Conservation (phyloP, 2,113 vertebrate species). For the Gadus chalcogrammus region DNA sequence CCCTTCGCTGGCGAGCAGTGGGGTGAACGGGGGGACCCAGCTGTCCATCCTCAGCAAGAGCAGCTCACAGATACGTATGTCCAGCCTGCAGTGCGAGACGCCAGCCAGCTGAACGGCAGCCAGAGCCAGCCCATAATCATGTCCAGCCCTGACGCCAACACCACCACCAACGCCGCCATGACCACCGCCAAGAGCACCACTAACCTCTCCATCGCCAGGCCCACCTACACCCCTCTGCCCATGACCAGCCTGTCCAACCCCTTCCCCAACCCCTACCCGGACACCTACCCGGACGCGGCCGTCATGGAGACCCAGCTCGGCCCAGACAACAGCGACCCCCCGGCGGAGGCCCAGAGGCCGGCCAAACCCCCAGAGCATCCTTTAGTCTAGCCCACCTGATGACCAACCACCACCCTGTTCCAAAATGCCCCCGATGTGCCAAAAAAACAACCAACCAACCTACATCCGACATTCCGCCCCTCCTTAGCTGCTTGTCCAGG, state of each 20-base stretch:
- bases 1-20: conserved; percentile 94
- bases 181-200: background rate
- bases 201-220: conserved; percentile 8
- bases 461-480: background rate
- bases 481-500: conserved; percentile 7
- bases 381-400: conserved; percentile 29
- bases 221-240: conserved; percentile 34
- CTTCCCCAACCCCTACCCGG: conserved; percentile 40
- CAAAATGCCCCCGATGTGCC: conserved; percentile 18
- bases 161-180: background rate
- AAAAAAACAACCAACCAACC: conserved; percentile 8
- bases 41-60: conserved; percentile 98
- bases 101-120: conserved; percentile 81
- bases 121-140: background rate
- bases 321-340: conserved; percentile 27
- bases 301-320: conserved; percentile 47
- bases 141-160: background rate
- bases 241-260: conserved; percentile 58
- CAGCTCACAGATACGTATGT: conserved; percentile 98
- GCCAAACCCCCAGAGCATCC: conserved; percentile 36
- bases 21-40: conserved; percentile 96
- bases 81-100: conserved; percentile 90
- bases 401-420: background rate
- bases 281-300: conserved; percentile 39
- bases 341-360: background rate